Evolutionary conservation across 30 jellyfish, hydroid and myxozoan species (phyloP).

Genomic region (Mastigias papua): DNA sequence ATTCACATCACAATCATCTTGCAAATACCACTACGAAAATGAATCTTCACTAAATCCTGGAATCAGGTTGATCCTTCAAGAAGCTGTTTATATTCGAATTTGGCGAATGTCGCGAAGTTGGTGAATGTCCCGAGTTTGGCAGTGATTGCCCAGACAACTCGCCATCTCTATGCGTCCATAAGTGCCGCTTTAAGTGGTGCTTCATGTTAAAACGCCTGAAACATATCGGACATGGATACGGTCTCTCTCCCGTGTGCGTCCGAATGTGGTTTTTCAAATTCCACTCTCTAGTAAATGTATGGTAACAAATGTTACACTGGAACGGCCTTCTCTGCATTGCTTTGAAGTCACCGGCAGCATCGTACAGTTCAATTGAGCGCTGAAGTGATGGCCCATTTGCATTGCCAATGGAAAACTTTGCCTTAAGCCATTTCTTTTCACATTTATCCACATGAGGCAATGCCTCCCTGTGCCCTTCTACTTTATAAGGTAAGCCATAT

Average conservation of each 20-base stretch:
- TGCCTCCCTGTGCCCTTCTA: neutral
- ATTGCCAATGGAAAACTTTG: neutral
- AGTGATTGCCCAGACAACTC: neutral
- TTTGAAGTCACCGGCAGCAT: neutral
- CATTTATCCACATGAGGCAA: neutral
- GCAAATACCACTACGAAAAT: too few relatives aligned
- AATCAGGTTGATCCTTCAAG: neutral
- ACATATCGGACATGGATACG: constrained; percentile 46
- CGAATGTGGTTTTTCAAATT: constrained; percentile 57
- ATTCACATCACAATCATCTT: too few relatives aligned
- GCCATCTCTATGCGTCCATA: constrained; percentile 18
- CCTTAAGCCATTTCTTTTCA: neutral
- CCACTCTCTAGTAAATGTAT: constrained; percentile 60
- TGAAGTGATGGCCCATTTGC: neutral
- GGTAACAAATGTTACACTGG: constrained; percentile 40
- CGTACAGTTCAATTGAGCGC: neutral
- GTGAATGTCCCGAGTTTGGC: neutral
- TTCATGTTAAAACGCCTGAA: constrained; percentile 52
- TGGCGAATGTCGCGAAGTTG: neutral
- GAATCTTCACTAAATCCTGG: neutral
- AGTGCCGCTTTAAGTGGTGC: constrained; percentile 65
- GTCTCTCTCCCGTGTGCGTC: constrained; percentile 69
- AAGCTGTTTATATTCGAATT: neutral
- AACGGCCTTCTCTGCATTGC: neutral
- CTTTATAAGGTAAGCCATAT: neutral